Conservation (phyloP, 2,113 vertebrate species). For the Sporophila hypoxantha region DNA sequence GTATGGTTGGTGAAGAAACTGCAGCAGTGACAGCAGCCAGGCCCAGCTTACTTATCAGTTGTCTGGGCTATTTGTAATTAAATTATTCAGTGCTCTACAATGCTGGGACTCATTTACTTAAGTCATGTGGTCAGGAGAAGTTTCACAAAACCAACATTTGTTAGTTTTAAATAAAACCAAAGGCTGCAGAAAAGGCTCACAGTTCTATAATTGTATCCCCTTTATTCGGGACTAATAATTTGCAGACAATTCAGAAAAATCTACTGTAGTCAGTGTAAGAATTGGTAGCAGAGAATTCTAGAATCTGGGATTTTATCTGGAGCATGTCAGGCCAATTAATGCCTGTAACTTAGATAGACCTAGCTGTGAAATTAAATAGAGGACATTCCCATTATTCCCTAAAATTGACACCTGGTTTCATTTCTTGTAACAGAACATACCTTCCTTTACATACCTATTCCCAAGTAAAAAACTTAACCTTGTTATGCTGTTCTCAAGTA, state of each 20-base stretch:
- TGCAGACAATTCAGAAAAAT: not conserved
- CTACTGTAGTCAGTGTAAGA: not conserved
- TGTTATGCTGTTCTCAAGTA: not conserved
- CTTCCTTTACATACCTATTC: not conserved
- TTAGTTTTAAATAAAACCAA: not conserved
- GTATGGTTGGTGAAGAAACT: not conserved
- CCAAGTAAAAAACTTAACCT: not conserved
- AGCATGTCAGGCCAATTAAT: not conserved
- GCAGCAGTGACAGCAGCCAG: not conserved
- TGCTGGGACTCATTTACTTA: conserved; percentile 4
- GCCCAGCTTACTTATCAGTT: not conserved
- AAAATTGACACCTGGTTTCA: not conserved
- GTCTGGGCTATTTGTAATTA: not conserved
- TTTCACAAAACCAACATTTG: not conserved
- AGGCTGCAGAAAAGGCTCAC: not conserved
- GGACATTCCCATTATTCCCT: not conserved
- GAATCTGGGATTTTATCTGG: not conserved
- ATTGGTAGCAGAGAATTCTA: not conserved
- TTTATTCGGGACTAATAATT: not conserved
- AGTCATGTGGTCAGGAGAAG: not conserved
- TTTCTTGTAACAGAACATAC: not conserved
- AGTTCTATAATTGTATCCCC: not conserved
- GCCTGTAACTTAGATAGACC: not conserved
- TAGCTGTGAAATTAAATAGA: not conserved
- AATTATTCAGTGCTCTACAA: not conserved